These are phyloP conservation scores for Trichechus manatus DNA, from an alignment of 2,113 vertebrate genomes.

Conservation along the genomic window DNA sequence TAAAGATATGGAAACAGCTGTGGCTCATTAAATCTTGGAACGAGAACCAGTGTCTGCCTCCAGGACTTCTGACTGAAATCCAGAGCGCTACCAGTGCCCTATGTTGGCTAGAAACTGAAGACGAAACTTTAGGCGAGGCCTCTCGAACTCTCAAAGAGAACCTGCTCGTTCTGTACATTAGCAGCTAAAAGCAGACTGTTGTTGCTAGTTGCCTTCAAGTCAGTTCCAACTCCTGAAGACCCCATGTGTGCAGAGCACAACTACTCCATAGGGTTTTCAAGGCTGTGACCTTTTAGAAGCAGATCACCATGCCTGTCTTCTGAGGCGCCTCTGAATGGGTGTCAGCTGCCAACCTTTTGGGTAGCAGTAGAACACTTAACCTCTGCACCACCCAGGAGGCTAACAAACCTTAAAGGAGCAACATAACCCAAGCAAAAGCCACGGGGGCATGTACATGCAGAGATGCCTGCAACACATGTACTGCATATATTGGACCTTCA, in stretches of 20 bases:
- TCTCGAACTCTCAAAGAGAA: background rate
- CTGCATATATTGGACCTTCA: background rate
- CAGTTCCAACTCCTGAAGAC: background rate
- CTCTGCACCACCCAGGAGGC: background rate
- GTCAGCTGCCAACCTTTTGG: background rate
- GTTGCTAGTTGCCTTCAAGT: background rate
- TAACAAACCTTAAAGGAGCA: background rate
- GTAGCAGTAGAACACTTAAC: too few relatives aligned
- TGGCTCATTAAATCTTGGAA: background rate
- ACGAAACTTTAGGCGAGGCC: background rate
- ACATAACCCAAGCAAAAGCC: background rate
- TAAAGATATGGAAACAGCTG: background rate
- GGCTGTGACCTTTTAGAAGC: background rate
- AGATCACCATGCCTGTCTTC: background rate
- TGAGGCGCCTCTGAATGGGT: background rate
- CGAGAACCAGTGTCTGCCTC: background rate
- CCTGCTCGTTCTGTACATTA: background rate
- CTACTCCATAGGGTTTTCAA: background rate
- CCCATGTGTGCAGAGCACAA: background rate
- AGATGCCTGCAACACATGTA: background rate
- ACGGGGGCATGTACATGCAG: background rate
- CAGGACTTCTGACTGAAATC: background rate
- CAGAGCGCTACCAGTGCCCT: background rate
- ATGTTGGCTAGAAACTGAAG: background rate
- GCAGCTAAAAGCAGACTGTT: background rate